phyloP scores from a whole-genome alignment of 2,888 invertebrate species.

The Malthinus flaveolus region DNA sequence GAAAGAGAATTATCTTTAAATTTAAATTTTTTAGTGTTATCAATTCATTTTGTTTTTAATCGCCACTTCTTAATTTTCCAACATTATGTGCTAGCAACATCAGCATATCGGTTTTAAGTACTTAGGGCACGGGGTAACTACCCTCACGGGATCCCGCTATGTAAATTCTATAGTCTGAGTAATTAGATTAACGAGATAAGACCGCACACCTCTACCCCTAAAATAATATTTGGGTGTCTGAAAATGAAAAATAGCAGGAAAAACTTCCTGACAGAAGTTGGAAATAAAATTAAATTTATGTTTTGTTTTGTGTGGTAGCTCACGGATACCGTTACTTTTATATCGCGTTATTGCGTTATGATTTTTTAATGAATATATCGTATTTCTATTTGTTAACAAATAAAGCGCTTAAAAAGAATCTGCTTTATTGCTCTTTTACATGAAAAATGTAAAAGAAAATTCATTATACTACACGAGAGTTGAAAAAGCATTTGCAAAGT shows the following conservation, averaged over 20 bases:
- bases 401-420: too few relatives aligned
- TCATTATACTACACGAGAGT: too few relatives aligned
- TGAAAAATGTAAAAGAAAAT: too few relatives aligned
- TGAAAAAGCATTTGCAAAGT: not conserved
- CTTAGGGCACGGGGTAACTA: conserved; percentile 22
- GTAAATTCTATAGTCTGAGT: conserved; percentile 21
- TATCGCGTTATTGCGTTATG: too few relatives aligned
- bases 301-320: too few relatives aligned
- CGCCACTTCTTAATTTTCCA: conserved; percentile 18
- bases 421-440: too few relatives aligned
- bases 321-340: too few relatives aligned
- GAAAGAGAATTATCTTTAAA: too few relatives aligned
- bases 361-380: too few relatives aligned
- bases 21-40: not conserved
- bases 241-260: conserved; percentile 20
- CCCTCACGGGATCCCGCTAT: conserved; percentile 23
- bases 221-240: conserved; percentile 4
- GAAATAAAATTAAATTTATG: conserved; percentile 5
- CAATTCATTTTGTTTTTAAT: not conserved
- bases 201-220: conserved; percentile 17
- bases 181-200: conserved; percentile 29
- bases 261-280: conserved; percentile 13
- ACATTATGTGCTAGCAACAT: conserved; percentile 17
- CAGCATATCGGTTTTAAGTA: conserved; percentile 25
- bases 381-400: too few relatives aligned